Conservation (phyloP, 2,113 vertebrate genomes). For the Tonatia bakeri region DNA sequence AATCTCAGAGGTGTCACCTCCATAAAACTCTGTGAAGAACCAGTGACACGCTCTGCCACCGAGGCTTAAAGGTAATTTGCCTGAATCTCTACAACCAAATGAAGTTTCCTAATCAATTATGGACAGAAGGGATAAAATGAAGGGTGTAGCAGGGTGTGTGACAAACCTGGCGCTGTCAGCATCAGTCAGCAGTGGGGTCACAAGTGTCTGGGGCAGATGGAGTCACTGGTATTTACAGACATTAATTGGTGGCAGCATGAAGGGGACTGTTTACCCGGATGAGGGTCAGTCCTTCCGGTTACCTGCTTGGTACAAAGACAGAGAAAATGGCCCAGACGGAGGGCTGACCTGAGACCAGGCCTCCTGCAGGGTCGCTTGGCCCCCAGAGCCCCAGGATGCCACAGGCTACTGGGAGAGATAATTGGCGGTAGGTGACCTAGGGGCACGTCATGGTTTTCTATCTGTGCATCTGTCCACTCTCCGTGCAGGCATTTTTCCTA, state of each 20-base stretch:
- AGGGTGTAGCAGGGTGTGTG: background rate
- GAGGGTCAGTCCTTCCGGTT: background rate
- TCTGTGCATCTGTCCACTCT: background rate
- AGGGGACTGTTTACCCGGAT: background rate
- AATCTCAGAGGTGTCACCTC: background rate
- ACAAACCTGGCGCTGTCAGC: background rate
- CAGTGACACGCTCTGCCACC: background rate
- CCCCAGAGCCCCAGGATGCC: background rate
- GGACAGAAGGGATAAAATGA: background rate
- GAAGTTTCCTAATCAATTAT: slow-evolving; percentile 56
- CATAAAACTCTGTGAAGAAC: slow-evolving; percentile 18
- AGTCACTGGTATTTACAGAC: background rate
- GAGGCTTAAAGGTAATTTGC: slow-evolving; percentile 34
- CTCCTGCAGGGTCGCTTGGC: background rate
- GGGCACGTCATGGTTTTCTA: background rate
- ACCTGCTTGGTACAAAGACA: background rate
- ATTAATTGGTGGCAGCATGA: background rate
- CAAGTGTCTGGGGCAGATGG: background rate
- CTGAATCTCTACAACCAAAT: background rate
- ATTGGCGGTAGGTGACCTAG: background rate
- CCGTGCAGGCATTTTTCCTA: background rate
- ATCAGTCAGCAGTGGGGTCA: background rate
- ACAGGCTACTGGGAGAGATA: background rate
- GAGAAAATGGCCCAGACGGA: background rate
- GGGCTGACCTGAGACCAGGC: background rate